These are phyloP conservation scores for Centruroides sculpturatus DNA, from an alignment of 1,140 invertebrate species.

Conservation along the genomic window DNA sequence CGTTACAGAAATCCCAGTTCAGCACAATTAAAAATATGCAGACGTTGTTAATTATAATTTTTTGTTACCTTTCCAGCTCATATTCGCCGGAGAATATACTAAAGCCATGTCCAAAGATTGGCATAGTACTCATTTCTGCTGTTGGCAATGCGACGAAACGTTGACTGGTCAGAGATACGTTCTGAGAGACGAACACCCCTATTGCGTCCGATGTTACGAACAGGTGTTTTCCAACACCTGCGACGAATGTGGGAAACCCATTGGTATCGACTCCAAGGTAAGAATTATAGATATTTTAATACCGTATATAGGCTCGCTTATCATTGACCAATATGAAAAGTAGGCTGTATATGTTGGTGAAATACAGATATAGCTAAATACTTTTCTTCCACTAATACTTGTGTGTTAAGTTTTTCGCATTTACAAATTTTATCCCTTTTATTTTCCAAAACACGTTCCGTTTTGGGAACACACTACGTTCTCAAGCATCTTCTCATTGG, in stretches of 20 bases:
- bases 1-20: too few relatives aligned
- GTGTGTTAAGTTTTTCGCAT: too few relatives aligned
- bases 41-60: background rate
- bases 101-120: constrained; percentile 99
- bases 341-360: too few relatives aligned
- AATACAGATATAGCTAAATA: too few relatives aligned
- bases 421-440: too few relatives aligned
- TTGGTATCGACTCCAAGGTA: constrained; percentile 99
- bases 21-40: too few relatives aligned
- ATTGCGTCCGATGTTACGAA: constrained; percentile 99
- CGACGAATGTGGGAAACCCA: constrained; percentile 95
- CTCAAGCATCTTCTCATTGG: too few relatives aligned
- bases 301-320: too few relatives aligned
- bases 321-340: too few relatives aligned
- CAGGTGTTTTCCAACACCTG: constrained; percentile 95
- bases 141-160: constrained; percentile 95
- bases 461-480: too few relatives aligned
- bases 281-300: constrained; percentile 12
- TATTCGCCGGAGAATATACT: constrained; percentile 99
- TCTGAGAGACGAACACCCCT: constrained; percentile 93
- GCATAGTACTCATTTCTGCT: constrained; percentile 96
- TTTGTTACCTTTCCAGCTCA: constrained; percentile 52
- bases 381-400: too few relatives aligned
- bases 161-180: constrained; percentile 96
- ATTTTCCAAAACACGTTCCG: too few relatives aligned